Base-by-base conservation (phyloP, 2,888 invertebrate genomes). In the Serrognathus titanus region DNA sequence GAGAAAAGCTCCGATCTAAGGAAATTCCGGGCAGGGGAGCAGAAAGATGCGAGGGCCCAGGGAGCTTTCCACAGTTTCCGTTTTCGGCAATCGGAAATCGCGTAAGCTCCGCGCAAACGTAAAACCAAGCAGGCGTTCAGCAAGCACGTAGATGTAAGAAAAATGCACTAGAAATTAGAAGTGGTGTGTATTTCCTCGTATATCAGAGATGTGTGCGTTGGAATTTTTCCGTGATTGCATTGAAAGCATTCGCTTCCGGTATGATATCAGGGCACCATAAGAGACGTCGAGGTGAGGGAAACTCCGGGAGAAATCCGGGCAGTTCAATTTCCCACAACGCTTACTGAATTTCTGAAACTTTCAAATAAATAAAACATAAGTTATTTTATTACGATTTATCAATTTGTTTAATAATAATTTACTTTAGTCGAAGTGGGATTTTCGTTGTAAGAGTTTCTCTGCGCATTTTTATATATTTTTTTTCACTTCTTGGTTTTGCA, bases 221-320 rank as follows among this genome's bases (percentile, higher is more conserved):
- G 53, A 46, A 53, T 53, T 53, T 53, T 53, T 47, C 46, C 39
- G 40, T 47, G 40, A 53, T 53, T 53, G 53, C 53, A 53, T 47
- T 47, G 47, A 47, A 53, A 53, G 53, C 53, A 53, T 53, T 40
- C 53, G 37, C 46, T 53, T 53, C 53, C 53, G 53, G 53, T 47
- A 53, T 38, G 9, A 11, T 37, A 53, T 10, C 53, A 53, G 53
- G 53, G 16, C 11, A 47, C n/a, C 37, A 53, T 53, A 8, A 47
- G 24, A 10, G 24, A 9, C 24, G 5, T 37, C 6, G 6, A 31
- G 24, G 24, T 31, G 24, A 6, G 6, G 6, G 24, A 31, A 6
- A 31, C 24, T 31, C 24, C 24, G 24, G 24, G 24, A 31, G 24
- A 31, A 31, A 31, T 31, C 24, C 24, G 24, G 24, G 6, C 5